phyloP scores from a whole-genome alignment of 2,797 vertebrate genomes.

The Oreortyx pictus region DNA sequence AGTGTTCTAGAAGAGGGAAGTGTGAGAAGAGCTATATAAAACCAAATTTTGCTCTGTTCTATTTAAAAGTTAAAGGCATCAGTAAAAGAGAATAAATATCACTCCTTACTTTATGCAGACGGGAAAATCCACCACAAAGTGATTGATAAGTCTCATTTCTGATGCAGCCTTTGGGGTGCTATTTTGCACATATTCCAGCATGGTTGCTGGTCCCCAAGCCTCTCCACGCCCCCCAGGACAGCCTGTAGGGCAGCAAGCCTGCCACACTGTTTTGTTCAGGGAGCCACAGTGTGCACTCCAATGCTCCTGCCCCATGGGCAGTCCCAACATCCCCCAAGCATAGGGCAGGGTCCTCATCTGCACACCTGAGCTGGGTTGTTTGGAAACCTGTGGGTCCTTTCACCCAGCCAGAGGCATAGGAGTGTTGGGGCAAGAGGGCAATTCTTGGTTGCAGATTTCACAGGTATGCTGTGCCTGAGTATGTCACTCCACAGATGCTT shows the following conservation, averaged over 20 bases:
- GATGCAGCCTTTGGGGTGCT: neutral
- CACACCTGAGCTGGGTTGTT: neutral
- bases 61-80: slow-evolving; percentile 28
- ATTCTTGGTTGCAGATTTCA: neutral
- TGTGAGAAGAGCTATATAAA: neutral
- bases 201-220: neutral
- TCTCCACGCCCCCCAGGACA: neutral
- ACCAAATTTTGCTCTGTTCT: neutral
- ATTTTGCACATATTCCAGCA: neutral
- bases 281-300: neutral
- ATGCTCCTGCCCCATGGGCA: neutral
- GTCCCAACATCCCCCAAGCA: neutral
- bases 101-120: neutral
- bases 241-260: neutral
- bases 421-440: neutral
- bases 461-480: neutral
- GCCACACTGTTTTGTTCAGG: neutral
- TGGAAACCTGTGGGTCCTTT: neutral
- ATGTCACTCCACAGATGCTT: neutral
- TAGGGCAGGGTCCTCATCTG: neutral
- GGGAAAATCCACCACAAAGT: neutral
- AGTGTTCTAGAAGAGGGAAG: neutral
- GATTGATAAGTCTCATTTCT: neutral
- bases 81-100: slow-evolving; percentile 29
- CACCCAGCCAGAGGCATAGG: neutral